These are phyloP conservation scores for Nematostella vectensis DNA, from an alignment of 92 coral and sea anemone species.

Conservation along the genomic window DNA sequence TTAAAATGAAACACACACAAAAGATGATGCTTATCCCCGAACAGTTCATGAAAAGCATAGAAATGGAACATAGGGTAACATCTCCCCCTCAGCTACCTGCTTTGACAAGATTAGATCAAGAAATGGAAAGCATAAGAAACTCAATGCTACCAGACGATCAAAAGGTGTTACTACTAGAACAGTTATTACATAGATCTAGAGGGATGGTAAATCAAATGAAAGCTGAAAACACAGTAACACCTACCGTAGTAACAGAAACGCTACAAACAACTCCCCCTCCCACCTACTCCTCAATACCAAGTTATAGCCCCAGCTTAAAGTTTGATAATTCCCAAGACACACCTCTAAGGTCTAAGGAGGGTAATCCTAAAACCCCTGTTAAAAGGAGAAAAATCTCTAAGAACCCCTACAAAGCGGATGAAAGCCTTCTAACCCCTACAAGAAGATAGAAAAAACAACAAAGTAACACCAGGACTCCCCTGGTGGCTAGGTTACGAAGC, in stretches of 20 bases:
- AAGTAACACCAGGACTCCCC: slow-evolving; percentile 4
- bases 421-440: not conserved
- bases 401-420: not conserved
- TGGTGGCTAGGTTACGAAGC: slow-evolving; percentile 12
- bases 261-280: not conserved
- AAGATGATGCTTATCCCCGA: slow-evolving; percentile 17
- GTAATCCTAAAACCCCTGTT: not conserved
- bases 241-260: not conserved
- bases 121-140: not conserved
- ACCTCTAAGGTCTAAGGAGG: not conserved
- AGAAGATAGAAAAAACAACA: not conserved
- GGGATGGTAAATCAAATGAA: not conserved
- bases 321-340: no score
- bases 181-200: not conserved
- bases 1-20: slow-evolving; percentile 19
- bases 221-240: not conserved
- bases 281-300: not conserved
- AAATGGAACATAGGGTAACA: slow-evolving; percentile 21
- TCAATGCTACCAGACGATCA: not conserved
- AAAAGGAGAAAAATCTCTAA: not conserved
- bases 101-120: not conserved
- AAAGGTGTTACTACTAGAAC: not conserved
- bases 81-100: slow-evolving; percentile 6
- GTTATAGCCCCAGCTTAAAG: no score
- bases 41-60: slow-evolving; percentile 13